These are phyloP conservation scores for Leptonema lineaticorne DNA, from an alignment of 1,140 invertebrate genomes.

Conservation along the genomic window DNA sequence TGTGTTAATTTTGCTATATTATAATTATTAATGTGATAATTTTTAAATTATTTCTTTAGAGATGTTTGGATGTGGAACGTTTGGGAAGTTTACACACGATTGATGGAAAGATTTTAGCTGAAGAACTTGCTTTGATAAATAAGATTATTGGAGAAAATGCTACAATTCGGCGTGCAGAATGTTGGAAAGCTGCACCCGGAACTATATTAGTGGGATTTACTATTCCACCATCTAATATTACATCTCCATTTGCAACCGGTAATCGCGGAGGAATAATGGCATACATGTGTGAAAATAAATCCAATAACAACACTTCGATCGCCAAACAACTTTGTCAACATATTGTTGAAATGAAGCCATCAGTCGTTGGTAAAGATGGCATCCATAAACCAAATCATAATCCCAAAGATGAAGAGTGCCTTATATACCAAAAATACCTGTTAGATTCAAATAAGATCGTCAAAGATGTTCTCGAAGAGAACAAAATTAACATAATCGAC, in stretches of 20 bases:
- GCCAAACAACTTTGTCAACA: slow-evolving; percentile 84
- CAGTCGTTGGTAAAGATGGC: slow-evolving; percentile 69
- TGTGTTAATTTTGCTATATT: too few relatives aligned
- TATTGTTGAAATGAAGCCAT: slow-evolving; percentile 88
- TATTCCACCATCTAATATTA: slow-evolving; percentile 61
- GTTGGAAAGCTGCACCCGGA: slow-evolving; percentile 65
- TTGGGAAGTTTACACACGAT: slow-evolving; percentile 61
- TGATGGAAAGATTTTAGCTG: slow-evolving; percentile 72
- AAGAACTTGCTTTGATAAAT: slow-evolving; percentile 80
- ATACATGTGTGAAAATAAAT: slow-evolving; percentile 56
- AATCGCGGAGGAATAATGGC: slow-evolving; percentile 82
- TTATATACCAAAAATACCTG: too few relatives aligned
- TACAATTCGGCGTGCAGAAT: slow-evolving; percentile 71
- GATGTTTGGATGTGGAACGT: slow-evolving; percentile 65
- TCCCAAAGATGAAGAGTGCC: too few relatives aligned
- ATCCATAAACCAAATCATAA: slow-evolving; percentile 64
- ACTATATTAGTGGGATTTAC: slow-evolving; percentile 67
- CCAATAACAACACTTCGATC: slow-evolving; percentile 55
- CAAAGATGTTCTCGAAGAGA: too few relatives aligned
- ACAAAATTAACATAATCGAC: too few relatives aligned
- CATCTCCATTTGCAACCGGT: slow-evolving; percentile 62
- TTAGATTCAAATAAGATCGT: too few relatives aligned
- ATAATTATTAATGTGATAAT: slow-evolving; percentile 31
- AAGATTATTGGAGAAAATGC: slow-evolving; percentile 90
- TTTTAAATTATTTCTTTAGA: slow-evolving; percentile 53